phyloP scores from a whole-genome alignment of 92 coral and sea anemone species.

The Virgularia gustaviana region DNA sequence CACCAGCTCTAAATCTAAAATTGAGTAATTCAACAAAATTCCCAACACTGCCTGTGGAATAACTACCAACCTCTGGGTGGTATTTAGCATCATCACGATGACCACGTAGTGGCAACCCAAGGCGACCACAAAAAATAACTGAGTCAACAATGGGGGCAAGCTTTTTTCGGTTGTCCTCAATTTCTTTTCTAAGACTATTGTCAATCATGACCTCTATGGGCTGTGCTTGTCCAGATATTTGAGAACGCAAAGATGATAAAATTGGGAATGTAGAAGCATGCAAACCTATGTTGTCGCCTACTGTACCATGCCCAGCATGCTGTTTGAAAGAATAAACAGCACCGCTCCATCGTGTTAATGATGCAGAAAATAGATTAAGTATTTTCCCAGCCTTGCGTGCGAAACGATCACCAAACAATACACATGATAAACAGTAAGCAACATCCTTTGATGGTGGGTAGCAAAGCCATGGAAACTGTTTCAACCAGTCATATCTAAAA shows the following conservation, averaged over 20 bases:
- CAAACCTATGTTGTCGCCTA: not conserved
- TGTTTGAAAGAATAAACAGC: not conserved
- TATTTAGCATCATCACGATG: slow-evolving; percentile 33
- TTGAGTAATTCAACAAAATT: slow-evolving; percentile 22
- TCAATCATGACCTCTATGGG: not conserved
- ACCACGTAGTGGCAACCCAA: slow-evolving; percentile 18
- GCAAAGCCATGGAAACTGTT: not conserved
- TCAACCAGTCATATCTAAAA: not conserved
- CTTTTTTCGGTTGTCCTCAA: slow-evolving; percentile 5
- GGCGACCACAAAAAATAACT: not conserved
- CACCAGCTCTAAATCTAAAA: slow-evolving; percentile 25
- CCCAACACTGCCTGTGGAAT: slow-evolving; percentile 17
- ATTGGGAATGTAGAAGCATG: not conserved
- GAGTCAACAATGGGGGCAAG: not conserved
- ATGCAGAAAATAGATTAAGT: not conserved
- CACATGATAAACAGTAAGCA: not conserved
- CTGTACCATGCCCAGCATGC: not conserved
- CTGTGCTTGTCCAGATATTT: not conserved
- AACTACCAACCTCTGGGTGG: slow-evolving; percentile 19
- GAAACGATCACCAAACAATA: not conserved
- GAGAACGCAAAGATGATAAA: no score
- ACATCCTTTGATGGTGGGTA: not conserved
- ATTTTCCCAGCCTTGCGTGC: not conserved
- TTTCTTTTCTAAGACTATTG: not conserved
- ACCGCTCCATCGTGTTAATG: not conserved